A percentile compares a stretch with the other conserved stretches of the same genome.
Evolutionary conservation across 2,888 invertebrate species (phyloP).

Genomic region (Serrognathus titanus): DNA sequence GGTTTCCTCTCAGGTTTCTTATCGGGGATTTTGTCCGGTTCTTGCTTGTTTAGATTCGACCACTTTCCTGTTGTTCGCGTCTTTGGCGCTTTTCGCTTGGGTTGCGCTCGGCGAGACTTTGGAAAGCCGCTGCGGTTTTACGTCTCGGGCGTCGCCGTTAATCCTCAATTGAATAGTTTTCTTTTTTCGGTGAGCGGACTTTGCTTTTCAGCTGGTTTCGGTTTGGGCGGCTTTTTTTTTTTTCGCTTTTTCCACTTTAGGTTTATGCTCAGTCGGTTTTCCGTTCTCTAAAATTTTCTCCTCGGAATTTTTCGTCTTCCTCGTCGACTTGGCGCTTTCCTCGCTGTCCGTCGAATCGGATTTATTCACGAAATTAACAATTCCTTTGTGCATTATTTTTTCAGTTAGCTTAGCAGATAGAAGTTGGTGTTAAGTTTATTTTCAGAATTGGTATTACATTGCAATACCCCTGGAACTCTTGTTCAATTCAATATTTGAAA

Average conservation of each 20-base stretch:
- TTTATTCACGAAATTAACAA: slow-evolving; percentile 48
- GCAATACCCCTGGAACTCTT: too few species aligned
- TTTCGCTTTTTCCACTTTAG: slow-evolving; percentile 35
- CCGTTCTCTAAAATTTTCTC: slow-evolving; percentile 32
- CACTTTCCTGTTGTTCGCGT: slow-evolving; percentile 82
- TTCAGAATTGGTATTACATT: too few species aligned
- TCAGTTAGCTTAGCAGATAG: too few species aligned
- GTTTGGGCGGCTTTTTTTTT: slow-evolving; percentile 48
- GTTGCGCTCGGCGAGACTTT: slow-evolving; percentile 67
- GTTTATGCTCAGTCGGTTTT: slow-evolving; percentile 42
- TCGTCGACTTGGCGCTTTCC: slow-evolving; percentile 33
- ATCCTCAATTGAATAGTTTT: slow-evolving; percentile 58
- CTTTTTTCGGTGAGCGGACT: slow-evolving; percentile 60
- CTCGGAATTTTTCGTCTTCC: slow-evolving; percentile 45
- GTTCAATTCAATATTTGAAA: too few species aligned
- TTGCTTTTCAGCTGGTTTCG: slow-evolving; percentile 53
- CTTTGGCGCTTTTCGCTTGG: slow-evolving; percentile 85
- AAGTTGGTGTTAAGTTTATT: too few species aligned
- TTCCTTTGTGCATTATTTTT: too few species aligned
- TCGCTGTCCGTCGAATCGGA: slow-evolving; percentile 49
- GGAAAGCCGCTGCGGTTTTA: slow-evolving; percentile 41
- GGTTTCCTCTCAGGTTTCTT: slow-evolving; percentile 66
- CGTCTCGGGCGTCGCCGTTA: slow-evolving; percentile 49
- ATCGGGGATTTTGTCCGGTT: slow-evolving; percentile 34
- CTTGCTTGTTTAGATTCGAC: slow-evolving; percentile 68